phyloP scores from a whole-genome alignment of 2,113 vertebrate genomes.

The Vanacampus margaritifer region DNA sequence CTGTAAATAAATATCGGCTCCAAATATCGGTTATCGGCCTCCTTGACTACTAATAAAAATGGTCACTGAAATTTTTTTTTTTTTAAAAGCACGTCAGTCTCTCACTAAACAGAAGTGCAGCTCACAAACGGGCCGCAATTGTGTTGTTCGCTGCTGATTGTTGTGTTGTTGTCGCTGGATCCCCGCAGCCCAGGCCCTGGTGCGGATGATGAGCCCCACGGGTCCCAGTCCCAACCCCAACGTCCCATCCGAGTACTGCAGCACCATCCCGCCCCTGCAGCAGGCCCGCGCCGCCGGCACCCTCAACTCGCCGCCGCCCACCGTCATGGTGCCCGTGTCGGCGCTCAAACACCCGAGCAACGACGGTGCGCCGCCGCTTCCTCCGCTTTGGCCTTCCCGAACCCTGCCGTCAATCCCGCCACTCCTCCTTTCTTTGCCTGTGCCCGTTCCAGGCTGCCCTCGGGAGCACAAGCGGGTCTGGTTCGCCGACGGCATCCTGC shows the following conservation, averaged over 20 bases:
- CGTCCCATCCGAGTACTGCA: conserved; percentile 77
- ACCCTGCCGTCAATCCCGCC: neutral
- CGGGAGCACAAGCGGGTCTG: conserved; percentile 89
- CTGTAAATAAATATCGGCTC: no score
- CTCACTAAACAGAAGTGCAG: no score
- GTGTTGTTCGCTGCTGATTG: no score
- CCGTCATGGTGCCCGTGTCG: conserved; percentile 79
- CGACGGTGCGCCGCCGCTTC: conserved; percentile 73
- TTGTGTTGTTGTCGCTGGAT: conserved; percentile 5
- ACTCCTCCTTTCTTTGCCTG: neutral
- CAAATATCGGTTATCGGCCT: no score
- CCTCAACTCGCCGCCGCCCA: conserved; percentile 78
- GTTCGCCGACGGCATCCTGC: conserved; percentile 94
- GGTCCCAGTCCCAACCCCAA: conserved; percentile 79
- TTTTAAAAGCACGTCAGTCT: no score
- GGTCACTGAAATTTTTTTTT: no score
- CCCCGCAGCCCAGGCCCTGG: conserved; percentile 86
- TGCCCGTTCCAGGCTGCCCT: conserved; percentile 69
- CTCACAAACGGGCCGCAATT: no score
- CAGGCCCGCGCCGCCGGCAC: conserved; percentile 75
- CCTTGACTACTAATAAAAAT: no score
- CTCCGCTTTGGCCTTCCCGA: no score
- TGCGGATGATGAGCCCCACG: conserved; percentile 95
- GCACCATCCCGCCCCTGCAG: conserved; percentile 75
- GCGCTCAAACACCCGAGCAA: conserved; percentile 83